Evolutionary conservation across 2,888 invertebrate genomes (phyloP), one percentile per base, ranked within the genome.

Genomic region (Mythimna ferrago): DNA sequence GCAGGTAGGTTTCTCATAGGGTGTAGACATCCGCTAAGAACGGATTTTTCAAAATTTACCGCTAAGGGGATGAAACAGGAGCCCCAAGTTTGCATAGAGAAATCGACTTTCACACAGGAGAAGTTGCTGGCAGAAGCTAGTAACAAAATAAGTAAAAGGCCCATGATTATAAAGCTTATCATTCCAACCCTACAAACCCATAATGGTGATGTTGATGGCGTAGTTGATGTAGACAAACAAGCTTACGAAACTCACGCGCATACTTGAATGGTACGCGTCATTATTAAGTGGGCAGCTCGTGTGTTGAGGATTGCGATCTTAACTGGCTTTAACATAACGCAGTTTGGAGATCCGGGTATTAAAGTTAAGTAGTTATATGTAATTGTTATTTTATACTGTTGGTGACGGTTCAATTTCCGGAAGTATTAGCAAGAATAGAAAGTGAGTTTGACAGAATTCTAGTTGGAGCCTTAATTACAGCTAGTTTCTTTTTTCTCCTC

Each of bases 211-310:
- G 56, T 58, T 70, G 56, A 71, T 79, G 71, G 66, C 35, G 62
- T 77, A 63, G 66, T 78, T 78, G 81, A 80, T 75, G 70, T 66
- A 83, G 76, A 83, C 80, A 80, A 81, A 83, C 80, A 80, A 56
- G 76, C 80, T 81, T 81, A 81, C 80, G 84, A 83, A 81, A 81
- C 75, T 71, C 84, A 75, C 56, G 80, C 84, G 76, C 80, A 81
- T 80, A 71, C 75, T 73, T 83, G 64, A 80, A 68, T 71, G 67
- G 80, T 68, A 80, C 62, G 66, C 80, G 84, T 83, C 84, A 71
- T 69, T 83, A 73, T 68, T 60, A 83, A 74, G 81, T 81, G 81
- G 84, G 84, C 68, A 83, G 84, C n/a, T 81, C 57, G 67, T 72
- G 69, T 53, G 61, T 69, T 60, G 60, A 80, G 69, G 53, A 83